phyloP scores from a whole-genome alignment of 2,113 vertebrate genomes.

The Sapajus apella region DNA sequence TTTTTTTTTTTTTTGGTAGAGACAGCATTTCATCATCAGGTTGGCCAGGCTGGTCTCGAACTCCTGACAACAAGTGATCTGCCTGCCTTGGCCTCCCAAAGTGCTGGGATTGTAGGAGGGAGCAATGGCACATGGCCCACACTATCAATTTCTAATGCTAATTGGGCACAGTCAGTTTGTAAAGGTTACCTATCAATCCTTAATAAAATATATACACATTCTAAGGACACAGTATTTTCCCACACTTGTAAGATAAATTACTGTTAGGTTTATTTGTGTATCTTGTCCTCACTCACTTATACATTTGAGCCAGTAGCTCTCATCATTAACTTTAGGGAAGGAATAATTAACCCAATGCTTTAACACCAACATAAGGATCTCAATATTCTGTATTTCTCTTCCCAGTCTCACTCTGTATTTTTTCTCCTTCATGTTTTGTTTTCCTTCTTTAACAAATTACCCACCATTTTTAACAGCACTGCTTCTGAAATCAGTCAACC shows the following conservation, averaged over 20 bases:
- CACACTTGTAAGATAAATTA: slow-evolving; percentile 24
- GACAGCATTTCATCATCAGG: no score
- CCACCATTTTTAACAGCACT: background rate
- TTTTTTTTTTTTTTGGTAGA: no score
- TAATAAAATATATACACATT: background rate
- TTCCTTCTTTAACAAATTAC: slow-evolving; percentile 38
- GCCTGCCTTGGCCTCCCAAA: no score
- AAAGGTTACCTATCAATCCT: background rate
- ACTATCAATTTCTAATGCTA: background rate
- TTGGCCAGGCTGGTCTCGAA: no score
- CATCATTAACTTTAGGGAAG: slow-evolving; percentile 25
- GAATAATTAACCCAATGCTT: slow-evolving; percentile 54
- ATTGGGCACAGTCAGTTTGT: background rate
- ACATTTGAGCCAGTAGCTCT: background rate
- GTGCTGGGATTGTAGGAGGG: no score
- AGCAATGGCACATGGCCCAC: no score
- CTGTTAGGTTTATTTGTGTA: slow-evolving; percentile 12
- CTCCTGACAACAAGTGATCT: no score
- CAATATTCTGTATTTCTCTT: background rate
- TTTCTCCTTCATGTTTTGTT: background rate
- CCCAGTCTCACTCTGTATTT: background rate
- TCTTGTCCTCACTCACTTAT: background rate
- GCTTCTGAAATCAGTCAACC: background rate
- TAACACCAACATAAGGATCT: background rate
- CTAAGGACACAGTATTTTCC: background rate